Evolutionary conservation across 2,888 invertebrate species (phyloP).

Genomic region (Hoplodrina ambigua): DNA sequence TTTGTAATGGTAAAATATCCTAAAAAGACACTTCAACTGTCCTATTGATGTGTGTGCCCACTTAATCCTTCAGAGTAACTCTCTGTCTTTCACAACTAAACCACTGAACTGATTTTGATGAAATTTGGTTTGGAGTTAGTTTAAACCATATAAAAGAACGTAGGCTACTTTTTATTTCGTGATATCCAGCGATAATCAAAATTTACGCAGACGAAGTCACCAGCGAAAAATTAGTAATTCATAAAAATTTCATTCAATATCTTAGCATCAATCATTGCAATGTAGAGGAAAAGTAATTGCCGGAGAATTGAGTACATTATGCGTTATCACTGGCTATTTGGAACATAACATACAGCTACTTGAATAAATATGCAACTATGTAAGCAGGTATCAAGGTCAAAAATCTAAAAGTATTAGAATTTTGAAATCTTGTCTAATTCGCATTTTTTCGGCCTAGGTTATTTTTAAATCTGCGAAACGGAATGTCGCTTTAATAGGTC

Average conservation of each 20-base stretch:
- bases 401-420: conserved; percentile 18
- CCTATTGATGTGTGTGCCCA: conserved; percentile 2
- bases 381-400: conserved; percentile 29
- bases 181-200: too few relatives aligned
- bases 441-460: conserved; percentile 11
- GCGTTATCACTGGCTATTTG: neutral
- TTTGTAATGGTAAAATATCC: neutral
- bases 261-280: conserved; percentile 8
- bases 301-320: conserved; percentile 19
- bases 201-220: too few relatives aligned
- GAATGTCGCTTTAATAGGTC: conserved; percentile 22
- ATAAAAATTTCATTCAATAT: conserved; percentile 42
- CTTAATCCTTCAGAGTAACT: neutral
- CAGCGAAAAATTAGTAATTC: conserved; percentile 9
- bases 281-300: conserved; percentile 24
- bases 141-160: too few relatives aligned
- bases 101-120: too few relatives aligned
- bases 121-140: too few relatives aligned
- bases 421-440: conserved; percentile 1
- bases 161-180: too few relatives aligned
- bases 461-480: neutral
- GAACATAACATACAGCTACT: conserved; percentile 22
- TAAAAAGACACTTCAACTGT: conserved; percentile 14
- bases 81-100: too few relatives aligned
- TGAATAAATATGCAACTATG: conserved; percentile 30